phyloP scores from a whole-genome alignment of 2,113 vertebrate species.

The Catharus fuscescens region DNA sequence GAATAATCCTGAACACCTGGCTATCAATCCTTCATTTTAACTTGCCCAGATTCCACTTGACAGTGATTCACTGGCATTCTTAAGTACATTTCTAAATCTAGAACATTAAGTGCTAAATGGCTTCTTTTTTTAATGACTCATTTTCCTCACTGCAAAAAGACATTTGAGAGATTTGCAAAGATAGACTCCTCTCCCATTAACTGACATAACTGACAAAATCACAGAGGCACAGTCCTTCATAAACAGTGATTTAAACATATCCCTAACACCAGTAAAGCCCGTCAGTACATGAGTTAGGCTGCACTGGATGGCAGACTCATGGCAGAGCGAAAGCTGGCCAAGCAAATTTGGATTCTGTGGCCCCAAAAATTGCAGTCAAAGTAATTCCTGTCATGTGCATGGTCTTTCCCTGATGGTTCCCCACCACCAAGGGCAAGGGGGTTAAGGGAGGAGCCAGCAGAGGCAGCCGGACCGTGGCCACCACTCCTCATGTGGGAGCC shows the following conservation, averaged over 20 bases:
- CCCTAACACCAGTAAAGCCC: background rate
- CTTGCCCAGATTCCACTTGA: background rate
- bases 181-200: background rate
- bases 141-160: background rate
- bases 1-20: background rate
- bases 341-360: background rate
- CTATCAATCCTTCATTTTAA: background rate
- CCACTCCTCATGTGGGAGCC: background rate
- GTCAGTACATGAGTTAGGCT: background rate
- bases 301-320: background rate
- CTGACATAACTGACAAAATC: background rate
- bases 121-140: background rate
- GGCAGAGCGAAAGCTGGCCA: background rate
- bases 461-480: fast-evolving
- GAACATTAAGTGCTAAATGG: background rate
- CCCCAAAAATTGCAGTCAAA: background rate
- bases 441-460: background rate
- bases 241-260: background rate
- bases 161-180: background rate
- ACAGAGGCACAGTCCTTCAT: background rate
- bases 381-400: background rate
- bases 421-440: background rate
- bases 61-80: background rate
- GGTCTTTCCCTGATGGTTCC: background rate
- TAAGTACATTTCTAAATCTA: background rate